Percentiles rank a stretch among this genome's conserved stretches.
Evolutionary conservation across 2,888 invertebrate species (phyloP).

Genomic region (Creontiades dilutus): DNA sequence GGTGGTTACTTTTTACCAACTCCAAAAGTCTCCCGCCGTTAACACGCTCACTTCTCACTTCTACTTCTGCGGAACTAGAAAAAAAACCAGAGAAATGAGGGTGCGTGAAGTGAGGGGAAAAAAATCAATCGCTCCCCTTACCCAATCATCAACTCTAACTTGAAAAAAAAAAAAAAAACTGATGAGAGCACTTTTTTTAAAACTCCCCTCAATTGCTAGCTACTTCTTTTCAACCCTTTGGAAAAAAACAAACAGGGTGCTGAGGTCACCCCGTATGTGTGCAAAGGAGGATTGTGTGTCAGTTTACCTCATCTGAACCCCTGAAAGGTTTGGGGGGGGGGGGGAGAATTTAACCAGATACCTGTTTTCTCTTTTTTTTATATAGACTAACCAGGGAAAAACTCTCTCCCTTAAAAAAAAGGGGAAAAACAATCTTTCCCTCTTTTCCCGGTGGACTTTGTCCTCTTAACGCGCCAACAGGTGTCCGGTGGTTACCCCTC

Average conservation of each 20-base stretch:
- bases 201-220: neutral
- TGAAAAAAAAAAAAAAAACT: neutral
- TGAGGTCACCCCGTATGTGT: neutral
- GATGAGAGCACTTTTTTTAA: constrained; percentile 22
- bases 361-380: neutral
- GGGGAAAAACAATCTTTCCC: constrained; percentile 30
- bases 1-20: neutral
- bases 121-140: neutral
- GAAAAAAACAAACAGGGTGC: neutral
- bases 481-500: constrained; percentile 48
- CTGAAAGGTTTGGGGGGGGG: no score
- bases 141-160: constrained; percentile 17
- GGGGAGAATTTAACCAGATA: constrained; percentile 19
- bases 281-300: neutral
- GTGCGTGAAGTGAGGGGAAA: neutral
- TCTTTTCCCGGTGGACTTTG: constrained; percentile 36
- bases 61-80: neutral
- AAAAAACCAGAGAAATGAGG: neutral
- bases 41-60: constrained; percentile 1
- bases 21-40: neutral
- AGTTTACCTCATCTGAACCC: constrained; percentile 12
- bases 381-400: constrained; percentile 6
- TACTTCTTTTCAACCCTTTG: neutral
- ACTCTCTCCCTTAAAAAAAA: neutral
- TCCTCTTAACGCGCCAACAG: constrained; percentile 47